Evolutionary conservation across 2,888 invertebrate species (phyloP).

Genomic region (Xestia sexstrigata): DNA sequence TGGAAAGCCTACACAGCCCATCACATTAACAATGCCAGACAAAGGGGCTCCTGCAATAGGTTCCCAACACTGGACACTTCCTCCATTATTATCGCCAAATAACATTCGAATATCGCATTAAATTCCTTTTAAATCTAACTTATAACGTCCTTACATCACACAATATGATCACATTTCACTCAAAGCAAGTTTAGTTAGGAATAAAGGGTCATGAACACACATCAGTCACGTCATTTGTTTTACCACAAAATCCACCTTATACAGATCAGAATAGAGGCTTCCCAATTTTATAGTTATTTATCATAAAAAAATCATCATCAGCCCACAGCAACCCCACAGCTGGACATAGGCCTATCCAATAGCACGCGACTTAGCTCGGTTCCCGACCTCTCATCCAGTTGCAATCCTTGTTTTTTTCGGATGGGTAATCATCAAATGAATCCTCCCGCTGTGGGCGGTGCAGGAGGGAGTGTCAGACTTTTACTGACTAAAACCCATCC

Average conservation of each 20-base stretch:
- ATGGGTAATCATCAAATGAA: too few relatives aligned
- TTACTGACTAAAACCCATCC: too few relatives aligned
- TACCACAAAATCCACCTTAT: too few relatives aligned
- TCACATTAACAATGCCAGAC: slow-evolving; percentile 29
- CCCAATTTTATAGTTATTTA: neutral
- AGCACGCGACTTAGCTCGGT: too few relatives aligned
- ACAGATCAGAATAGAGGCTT: neutral
- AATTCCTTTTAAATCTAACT: slow-evolving; percentile 48
- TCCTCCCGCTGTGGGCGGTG: too few relatives aligned
- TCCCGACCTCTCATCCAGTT: too few relatives aligned
- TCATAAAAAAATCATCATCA: too few relatives aligned
- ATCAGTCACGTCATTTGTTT: neutral
- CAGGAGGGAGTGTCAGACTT: too few relatives aligned
- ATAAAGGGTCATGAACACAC: slow-evolving; percentile 20
- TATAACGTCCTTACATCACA: slow-evolving; percentile 43
- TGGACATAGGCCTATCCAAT: too few relatives aligned
- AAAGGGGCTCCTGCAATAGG: slow-evolving; percentile 17
- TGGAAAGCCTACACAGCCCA: neutral
- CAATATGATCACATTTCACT: slow-evolving; percentile 42
- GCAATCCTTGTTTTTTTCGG: too few relatives aligned
- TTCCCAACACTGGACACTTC: slow-evolving; percentile 14
- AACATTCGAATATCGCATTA: slow-evolving; percentile 31
- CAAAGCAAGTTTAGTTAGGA: neutral
- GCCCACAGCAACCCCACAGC: too few relatives aligned
- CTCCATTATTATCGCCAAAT: slow-evolving; percentile 47